These are phyloP conservation scores for Trichoplusia ni DNA, from an alignment of 1,140 invertebrate genomes.

Conservation along the genomic window DNA sequence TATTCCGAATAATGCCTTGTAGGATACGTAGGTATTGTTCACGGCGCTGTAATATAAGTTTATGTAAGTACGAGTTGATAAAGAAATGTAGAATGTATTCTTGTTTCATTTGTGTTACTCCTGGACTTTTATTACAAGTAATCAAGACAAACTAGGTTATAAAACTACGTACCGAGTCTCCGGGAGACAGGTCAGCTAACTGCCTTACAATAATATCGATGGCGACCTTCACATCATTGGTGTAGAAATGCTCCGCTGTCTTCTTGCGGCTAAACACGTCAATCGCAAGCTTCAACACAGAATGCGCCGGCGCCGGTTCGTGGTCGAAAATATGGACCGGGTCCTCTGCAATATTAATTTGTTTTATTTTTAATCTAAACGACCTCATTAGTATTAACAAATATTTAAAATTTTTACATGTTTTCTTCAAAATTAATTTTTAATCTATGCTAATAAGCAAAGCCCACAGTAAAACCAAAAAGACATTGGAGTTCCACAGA, in stretches of 20 bases:
- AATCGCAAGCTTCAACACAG: constrained; percentile 92
- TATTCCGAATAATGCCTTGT: constrained; percentile 88
- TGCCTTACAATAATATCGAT: constrained; percentile 95
- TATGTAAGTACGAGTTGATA: too few relatives aligned
- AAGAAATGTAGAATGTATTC: not conserved
- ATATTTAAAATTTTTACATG: too few relatives aligned
- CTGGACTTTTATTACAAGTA: constrained; percentile 53
- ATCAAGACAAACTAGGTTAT: too few relatives aligned
- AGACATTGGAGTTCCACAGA: too few relatives aligned
- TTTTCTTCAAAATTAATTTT: not conserved
- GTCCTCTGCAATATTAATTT: constrained; percentile 85
- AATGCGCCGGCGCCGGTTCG: constrained; percentile 89
- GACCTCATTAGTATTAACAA: too few relatives aligned
- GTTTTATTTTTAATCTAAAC: too few relatives aligned
- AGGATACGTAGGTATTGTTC: constrained; percentile 89
- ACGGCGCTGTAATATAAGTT: constrained; percentile 85
- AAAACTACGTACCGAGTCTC: constrained; percentile 93
- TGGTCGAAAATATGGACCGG: constrained; percentile 93
- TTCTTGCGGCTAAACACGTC: constrained; percentile 90
- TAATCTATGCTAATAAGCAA: not conserved
- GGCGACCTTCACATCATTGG: constrained; percentile 95
- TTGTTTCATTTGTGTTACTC: not conserved
- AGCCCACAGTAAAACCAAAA: too few relatives aligned
- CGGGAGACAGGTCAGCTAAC: constrained; percentile 93
- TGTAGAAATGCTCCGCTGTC: constrained; percentile 94